Percentiles rank a stretch among this genome's conserved stretches.
Conservation (phyloP, 2,113 vertebrate genomes). For the Entelurus aequoreus region DNA sequence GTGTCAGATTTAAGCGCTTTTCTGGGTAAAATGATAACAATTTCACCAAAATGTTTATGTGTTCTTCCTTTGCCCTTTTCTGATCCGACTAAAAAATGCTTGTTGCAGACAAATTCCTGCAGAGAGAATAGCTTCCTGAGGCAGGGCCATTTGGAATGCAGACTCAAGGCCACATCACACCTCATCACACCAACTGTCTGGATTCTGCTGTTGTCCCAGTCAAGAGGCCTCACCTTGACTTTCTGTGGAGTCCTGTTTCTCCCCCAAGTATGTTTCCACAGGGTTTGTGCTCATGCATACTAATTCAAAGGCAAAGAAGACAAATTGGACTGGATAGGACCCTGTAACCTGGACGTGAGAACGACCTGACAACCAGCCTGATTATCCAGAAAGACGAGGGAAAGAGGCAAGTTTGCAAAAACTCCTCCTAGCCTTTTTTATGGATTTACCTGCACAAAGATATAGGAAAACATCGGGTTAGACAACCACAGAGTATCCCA, state of each 20-base stretch:
- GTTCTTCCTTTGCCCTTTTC: no score
- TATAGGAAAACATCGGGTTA: not conserved
- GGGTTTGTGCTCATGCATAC: conserved; percentile 1
- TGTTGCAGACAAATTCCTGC: not conserved
- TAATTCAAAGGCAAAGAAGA: conserved; percentile 51
- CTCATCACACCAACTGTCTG: conserved; percentile 52
- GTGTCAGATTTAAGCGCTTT: no score
- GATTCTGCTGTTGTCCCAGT: conserved; percentile 49
- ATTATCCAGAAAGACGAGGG: conserved; percentile 19
- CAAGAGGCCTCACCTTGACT: conserved; percentile 22
- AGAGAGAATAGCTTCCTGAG: not conserved
- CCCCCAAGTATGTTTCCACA: not conserved
- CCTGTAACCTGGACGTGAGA: conserved; percentile 25
- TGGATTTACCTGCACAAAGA: conserved; percentile 15
- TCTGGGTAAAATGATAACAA: no score
- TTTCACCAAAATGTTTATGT: no score
- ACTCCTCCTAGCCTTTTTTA: conserved; percentile 14
- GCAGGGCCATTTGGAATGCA: conserved; percentile 25
- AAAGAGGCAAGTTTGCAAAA: conserved; percentile 13
- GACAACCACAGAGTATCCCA: not conserved
- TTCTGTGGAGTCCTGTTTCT: conserved; percentile 8
- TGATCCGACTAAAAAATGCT: no score
- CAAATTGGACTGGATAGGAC: conserved; percentile 50
- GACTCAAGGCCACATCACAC: conserved; percentile 30
- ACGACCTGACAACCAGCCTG: conserved; percentile 27